Evolutionary conservation across 2,113 vertebrate genomes (phyloP).

Genomic region (Hemichromis elongatus): DNA sequence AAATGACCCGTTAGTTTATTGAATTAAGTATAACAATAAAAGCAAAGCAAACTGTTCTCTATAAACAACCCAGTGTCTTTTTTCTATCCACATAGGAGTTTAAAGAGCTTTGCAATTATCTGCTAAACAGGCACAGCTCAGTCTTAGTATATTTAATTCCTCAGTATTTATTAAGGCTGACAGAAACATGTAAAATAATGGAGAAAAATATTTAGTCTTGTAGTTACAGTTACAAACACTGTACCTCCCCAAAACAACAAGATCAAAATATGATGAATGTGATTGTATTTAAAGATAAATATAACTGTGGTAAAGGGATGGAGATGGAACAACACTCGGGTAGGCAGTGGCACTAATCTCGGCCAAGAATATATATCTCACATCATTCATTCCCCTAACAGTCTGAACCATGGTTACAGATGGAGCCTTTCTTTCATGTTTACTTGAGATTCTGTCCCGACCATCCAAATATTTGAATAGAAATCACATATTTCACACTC

Average conservation of each 20-base stretch:
- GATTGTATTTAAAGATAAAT: not conserved
- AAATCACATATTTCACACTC: not conserved
- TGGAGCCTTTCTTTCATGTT: not conserved
- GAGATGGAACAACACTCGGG: not conserved
- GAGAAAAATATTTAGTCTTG: not conserved
- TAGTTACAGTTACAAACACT: not conserved
- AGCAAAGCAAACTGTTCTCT: not conserved
- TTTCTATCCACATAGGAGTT: not conserved
- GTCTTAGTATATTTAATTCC: not conserved
- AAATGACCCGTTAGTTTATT: not conserved
- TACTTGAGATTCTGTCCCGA: not conserved
- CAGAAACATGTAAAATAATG: not conserved
- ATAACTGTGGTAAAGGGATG: not conserved
- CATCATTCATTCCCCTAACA: not conserved
- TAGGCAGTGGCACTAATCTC: not conserved
- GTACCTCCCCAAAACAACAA: not conserved
- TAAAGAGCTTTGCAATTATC: rapidly evolving
- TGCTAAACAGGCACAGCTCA: not conserved
- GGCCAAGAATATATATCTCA: not conserved
- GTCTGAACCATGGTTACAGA: not conserved
- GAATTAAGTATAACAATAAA: not conserved
- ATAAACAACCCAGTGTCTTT: not conserved
- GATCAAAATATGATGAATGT: not conserved
- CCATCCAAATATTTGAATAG: not conserved
- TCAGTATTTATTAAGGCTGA: not conserved